Conservation (phyloP, 2,888 invertebrate genomes). For the Idaea biselata region DNA sequence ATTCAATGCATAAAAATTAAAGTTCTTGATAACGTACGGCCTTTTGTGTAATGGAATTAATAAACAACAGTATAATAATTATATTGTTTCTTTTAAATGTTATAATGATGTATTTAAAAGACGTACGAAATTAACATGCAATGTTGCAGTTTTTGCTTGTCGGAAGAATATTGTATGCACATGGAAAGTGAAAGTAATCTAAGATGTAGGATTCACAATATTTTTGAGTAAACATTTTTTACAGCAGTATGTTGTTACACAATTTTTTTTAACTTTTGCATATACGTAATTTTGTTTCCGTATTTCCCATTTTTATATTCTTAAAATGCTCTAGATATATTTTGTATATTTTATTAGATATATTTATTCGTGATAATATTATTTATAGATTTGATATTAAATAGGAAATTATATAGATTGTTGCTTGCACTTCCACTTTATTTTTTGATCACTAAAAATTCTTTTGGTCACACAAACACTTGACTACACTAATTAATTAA, state of each 20-base stretch:
- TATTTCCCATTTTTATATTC: no score
- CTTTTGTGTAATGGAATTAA: no score
- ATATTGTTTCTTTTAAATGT: no score
- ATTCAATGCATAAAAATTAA: no score
- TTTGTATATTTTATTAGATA: no score
- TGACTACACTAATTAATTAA: constrained; percentile 23
- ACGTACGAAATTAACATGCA: not conserved
- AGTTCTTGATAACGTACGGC: no score
- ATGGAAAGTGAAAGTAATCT: not conserved
- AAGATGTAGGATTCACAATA: not conserved
- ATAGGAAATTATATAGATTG: not conserved
- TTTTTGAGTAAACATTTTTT: not conserved
- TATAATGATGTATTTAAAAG: not conserved
- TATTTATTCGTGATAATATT: no score
- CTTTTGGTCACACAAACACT: constrained; percentile 16
- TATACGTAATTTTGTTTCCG: no score
- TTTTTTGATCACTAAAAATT: constrained; percentile 10
- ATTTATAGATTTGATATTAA: no score
- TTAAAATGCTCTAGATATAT: no score
- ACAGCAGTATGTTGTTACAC: not conserved
- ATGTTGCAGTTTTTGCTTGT: not conserved
- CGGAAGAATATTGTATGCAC: not conserved
- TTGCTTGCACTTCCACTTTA: constrained; percentile 12
- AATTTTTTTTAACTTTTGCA: not conserved
- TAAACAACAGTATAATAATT: not conserved